Conservation (phyloP, 2,113 vertebrate species). For the Callipepla squamata region DNA sequence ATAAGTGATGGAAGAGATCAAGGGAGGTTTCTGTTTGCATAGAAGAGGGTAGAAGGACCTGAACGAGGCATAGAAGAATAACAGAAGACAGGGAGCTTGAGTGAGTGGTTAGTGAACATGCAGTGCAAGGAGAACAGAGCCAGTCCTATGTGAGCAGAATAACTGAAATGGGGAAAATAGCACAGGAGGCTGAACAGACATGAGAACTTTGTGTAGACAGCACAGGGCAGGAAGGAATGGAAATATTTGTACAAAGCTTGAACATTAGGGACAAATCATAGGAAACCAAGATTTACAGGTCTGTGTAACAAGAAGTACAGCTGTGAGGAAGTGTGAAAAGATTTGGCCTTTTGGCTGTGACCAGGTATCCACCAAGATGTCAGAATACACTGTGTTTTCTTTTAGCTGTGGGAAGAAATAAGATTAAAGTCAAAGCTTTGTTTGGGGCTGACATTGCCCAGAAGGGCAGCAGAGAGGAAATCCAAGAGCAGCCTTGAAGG, state of each 20-base stretch:
- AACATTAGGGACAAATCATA: background rate
- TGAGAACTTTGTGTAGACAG: background rate
- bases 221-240: background rate
- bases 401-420: background rate
- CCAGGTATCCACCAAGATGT: background rate
- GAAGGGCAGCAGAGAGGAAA: background rate
- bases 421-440: background rate
- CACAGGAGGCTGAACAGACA: background rate
- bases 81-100: background rate
- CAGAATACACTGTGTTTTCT: background rate
- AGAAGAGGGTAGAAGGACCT: background rate
- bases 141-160: background rate
- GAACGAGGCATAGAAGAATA: background rate
- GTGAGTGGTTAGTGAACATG: background rate
- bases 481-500: background rate
- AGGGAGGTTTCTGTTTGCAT: background rate
- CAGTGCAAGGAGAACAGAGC: background rate
- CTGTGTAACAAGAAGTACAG: background rate
- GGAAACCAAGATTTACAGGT: background rate
- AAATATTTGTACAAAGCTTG: background rate
- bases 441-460: background rate
- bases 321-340: background rate
- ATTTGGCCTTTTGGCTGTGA: background rate
- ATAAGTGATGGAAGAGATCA: background rate
- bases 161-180: background rate